A percentile compares a stretch with the other conserved stretches of the same genome.
Evolutionary conservation across 1,140 invertebrate species (phyloP).

Genomic region (Leptestheria dahalacensis): DNA sequence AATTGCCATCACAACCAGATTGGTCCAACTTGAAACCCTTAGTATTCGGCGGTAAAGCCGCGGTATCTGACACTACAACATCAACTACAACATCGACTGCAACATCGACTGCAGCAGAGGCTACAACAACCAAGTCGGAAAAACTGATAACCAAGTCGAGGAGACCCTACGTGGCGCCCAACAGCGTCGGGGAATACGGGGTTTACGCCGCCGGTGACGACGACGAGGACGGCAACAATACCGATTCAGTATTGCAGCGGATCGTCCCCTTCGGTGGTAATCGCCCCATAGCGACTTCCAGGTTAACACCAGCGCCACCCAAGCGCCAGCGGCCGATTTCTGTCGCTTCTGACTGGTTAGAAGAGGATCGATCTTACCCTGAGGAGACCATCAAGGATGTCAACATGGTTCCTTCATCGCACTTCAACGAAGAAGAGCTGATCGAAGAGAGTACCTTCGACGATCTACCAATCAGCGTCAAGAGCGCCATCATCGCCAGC

Average conservation of each 20-base stretch:
- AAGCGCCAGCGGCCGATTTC: neutral
- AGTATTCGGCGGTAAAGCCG: too few relatives aligned
- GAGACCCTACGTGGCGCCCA: constrained; percentile 1
- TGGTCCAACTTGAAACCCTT: too few relatives aligned
- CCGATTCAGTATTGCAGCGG: neutral
- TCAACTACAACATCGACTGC: constrained; percentile 1
- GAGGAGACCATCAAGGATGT: neutral
- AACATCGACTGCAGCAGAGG: neutral
- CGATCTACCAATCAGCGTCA: constrained; percentile 29
- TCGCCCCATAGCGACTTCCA: constrained; percentile 11
- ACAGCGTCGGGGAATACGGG: constrained; percentile 9
- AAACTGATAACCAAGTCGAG: neutral
- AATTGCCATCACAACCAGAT: constrained; percentile 52
- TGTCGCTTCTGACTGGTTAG: neutral
- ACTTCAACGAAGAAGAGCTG: constrained; percentile 22
- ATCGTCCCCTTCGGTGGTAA: neutral
- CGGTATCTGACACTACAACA: too few relatives aligned
- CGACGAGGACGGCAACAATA: constrained; percentile 5
- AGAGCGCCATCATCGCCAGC: constrained; percentile 60
- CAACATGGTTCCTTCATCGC: constrained; percentile 13
- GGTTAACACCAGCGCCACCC: constrained; percentile 10
- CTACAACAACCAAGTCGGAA: neutral
- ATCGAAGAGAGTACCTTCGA: constrained; percentile 5
- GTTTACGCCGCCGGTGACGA: neutral
- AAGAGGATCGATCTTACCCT: neutral